phyloP scores from a whole-genome alignment of 2,113 vertebrate species.

The Stegastes partitus region DNA sequence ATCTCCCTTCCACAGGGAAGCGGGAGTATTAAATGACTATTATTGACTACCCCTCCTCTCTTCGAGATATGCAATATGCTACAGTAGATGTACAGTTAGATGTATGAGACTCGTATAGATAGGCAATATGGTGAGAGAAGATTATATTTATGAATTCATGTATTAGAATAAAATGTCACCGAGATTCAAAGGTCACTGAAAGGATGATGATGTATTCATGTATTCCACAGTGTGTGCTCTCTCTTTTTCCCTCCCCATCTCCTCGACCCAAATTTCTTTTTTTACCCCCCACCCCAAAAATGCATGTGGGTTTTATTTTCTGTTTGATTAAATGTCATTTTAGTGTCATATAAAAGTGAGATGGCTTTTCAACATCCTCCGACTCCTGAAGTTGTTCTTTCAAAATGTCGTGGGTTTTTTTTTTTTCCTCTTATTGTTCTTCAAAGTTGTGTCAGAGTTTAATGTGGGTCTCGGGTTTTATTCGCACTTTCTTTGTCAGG shows the following conservation, averaged over 20 bases:
- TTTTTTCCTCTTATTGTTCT: not conserved
- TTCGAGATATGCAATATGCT: conserved; percentile 78
- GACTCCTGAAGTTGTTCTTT: conserved; percentile 52
- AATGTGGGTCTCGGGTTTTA: not conserved
- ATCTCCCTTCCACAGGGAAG: conserved; percentile 39
- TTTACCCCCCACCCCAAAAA: conserved; percentile 43
- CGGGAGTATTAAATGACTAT: conserved; percentile 49
- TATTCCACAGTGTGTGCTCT: conserved; percentile 51
- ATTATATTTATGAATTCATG: conserved; percentile 73
- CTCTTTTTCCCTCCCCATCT: conserved; percentile 12
- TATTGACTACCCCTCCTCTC: conserved; percentile 38
- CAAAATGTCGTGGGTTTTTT: not conserved
- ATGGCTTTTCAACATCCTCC: conserved; percentile 66
- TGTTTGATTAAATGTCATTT: conserved; percentile 77
- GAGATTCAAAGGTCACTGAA: conserved; percentile 68
- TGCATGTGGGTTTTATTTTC: conserved; percentile 66
- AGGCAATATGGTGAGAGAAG: conserved; percentile 62
- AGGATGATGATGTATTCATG: conserved; percentile 64
- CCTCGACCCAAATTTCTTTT: conserved; percentile 5
- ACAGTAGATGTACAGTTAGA: conserved; percentile 71
- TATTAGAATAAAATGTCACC: conserved; percentile 67
- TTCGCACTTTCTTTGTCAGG: not conserved
- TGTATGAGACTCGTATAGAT: conserved; percentile 68
- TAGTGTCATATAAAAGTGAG: conserved; percentile 78
- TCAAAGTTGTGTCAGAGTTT: not conserved